Evolutionary conservation across 2,113 vertebrate genomes (phyloP).

Genomic region (Heteronetta atricapilla): DNA sequence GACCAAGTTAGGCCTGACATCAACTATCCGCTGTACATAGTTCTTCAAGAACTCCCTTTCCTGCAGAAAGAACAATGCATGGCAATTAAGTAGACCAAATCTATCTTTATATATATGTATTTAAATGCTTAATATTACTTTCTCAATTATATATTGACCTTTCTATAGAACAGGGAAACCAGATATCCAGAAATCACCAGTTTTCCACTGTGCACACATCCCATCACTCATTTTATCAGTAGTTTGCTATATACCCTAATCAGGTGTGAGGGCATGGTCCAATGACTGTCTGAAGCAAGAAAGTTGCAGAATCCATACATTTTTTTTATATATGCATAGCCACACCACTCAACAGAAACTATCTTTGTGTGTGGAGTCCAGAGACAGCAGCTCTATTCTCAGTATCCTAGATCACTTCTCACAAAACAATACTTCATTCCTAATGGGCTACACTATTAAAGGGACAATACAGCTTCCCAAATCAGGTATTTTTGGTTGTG

Average conservation of each 20-base stretch:
- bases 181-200: background rate
- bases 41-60: slow-evolving; percentile 98
- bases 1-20: slow-evolving; percentile 94
- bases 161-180: background rate
- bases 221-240: background rate
- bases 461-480: background rate
- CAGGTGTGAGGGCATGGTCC: background rate
- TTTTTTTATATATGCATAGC: background rate
- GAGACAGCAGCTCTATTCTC: background rate
- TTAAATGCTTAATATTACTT: background rate
- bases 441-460: background rate
- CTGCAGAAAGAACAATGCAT: slow-evolving; percentile 68
- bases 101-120: too few species aligned
- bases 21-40: slow-evolving; percentile 94
- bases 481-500: background rate
- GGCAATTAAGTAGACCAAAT: background rate
- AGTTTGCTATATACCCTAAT: background rate
- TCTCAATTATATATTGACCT: background rate
- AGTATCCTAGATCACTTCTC: background rate
- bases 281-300: background rate
- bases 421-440: background rate
- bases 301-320: background rate
- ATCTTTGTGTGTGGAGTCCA: background rate
- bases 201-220: background rate
- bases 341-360: background rate